phyloP scores from a whole-genome alignment of 2,113 vertebrate genomes.

The Gymnocephalus cernua region DNA sequence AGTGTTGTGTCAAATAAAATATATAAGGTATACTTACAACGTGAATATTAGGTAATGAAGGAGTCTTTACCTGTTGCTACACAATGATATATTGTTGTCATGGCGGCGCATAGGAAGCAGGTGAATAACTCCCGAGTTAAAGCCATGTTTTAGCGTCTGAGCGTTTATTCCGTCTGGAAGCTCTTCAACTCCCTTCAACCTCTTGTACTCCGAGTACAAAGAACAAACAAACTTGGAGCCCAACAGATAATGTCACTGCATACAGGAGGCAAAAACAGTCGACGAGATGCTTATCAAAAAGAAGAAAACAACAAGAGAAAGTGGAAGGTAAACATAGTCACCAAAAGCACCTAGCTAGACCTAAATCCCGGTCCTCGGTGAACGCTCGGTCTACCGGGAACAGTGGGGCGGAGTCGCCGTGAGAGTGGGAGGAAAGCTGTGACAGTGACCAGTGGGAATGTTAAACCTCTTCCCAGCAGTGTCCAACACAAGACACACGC shows the following conservation, averaged over 20 bases:
- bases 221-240: no score
- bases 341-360: not conserved
- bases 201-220: not conserved
- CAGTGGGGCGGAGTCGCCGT: not conserved
- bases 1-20: no score
- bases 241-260: not conserved
- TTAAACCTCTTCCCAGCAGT: no score
- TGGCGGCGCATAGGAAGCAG: not conserved
- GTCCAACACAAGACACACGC: not conserved
- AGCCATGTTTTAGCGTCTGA: slow-evolving; percentile 2
- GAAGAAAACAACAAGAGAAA: not conserved
- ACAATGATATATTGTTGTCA: fast-evolving
- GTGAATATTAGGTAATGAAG: fast-evolving
- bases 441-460: not conserved
- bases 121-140: fast-evolving
- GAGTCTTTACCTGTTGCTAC: slow-evolving; percentile 31
- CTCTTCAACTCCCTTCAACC: no score
- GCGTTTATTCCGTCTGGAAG: not conserved
- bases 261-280: fast-evolving
- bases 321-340: no score
- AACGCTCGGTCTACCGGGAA: not conserved
- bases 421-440: not conserved
- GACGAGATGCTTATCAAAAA: not conserved
- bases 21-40: fast-evolving
- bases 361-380: not conserved